These are phyloP conservation scores for Stenichneumon culpator DNA, from an alignment of 2,888 invertebrate genomes.

Conservation along the genomic window DNA sequence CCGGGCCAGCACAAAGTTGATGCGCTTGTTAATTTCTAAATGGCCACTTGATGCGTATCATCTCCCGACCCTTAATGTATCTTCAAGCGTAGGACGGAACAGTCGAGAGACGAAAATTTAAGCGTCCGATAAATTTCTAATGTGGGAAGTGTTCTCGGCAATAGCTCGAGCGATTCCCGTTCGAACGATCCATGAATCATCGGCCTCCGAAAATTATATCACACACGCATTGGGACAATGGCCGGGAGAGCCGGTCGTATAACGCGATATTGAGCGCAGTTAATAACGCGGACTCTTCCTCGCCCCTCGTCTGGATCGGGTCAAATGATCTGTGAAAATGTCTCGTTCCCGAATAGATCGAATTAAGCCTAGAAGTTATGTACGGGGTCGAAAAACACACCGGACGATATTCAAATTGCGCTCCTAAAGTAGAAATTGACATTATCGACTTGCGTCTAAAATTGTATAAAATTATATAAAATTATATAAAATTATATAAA, in stretches of 20 bases:
- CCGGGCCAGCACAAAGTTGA: too few species aligned
- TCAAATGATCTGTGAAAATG: slow-evolving; percentile 61
- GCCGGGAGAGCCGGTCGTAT: slow-evolving; percentile 20
- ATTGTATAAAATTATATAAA: too few species aligned
- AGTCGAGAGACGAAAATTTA: too few species aligned
- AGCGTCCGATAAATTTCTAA: too few species aligned
- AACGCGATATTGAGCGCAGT: slow-evolving; percentile 58
- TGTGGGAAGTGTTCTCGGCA: too few species aligned
- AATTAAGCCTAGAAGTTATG: not conserved
- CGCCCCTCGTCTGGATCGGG: slow-evolving; percentile 7
- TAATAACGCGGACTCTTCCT: slow-evolving; percentile 31
- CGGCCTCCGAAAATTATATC: slow-evolving; percentile 6
- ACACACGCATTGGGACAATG: slow-evolving; percentile 8
- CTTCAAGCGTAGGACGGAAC: too few species aligned
- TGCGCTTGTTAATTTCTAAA: slow-evolving; percentile 26
- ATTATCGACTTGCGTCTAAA: too few species aligned
- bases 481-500: too few species aligned
- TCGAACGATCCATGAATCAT: slow-evolving; percentile 23
- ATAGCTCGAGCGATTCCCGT: too few species aligned
- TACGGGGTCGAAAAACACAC: too few species aligned
- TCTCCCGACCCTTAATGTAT: slow-evolving; percentile 1
- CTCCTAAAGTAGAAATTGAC: too few species aligned
- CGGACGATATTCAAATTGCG: too few species aligned
- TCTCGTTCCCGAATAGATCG: slow-evolving; percentile 24
- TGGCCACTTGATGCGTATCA: slow-evolving; percentile 7